A percentile compares a stretch with the other conserved stretches of the same genome.
phyloP scores from a whole-genome alignment of 2,113 vertebrate species.

The Anolis sagrei region DNA sequence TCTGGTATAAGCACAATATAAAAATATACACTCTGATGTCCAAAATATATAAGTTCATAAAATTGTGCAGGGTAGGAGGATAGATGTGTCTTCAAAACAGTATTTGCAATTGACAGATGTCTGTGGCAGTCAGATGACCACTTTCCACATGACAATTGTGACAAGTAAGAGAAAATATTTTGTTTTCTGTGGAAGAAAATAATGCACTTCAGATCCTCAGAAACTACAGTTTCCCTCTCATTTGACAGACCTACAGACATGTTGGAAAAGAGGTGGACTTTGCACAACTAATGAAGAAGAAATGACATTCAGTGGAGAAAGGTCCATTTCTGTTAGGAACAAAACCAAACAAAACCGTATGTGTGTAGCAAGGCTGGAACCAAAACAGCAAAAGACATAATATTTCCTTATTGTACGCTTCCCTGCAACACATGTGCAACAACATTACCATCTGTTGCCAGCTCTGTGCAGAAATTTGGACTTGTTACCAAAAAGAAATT shows the following conservation, averaged over 20 bases:
- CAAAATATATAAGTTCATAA: background rate
- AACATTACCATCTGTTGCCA: background rate
- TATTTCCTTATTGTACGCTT: too few species aligned
- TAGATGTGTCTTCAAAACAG: background rate
- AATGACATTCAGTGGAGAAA: background rate
- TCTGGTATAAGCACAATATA: background rate
- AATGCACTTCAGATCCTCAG: background rate
- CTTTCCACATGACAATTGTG: background rate
- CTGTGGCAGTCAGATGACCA: background rate
- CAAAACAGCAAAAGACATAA: background rate
- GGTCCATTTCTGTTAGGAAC: background rate
- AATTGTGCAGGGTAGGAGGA: background rate
- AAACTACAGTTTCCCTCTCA: background rate
- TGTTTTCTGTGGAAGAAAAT: slow-evolving; percentile 1
- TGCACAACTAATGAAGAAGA: background rate
- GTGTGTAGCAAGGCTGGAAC: background rate
- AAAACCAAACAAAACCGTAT: background rate
- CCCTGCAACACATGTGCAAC: too few species aligned
- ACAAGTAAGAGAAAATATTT: background rate
- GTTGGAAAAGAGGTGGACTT: background rate
- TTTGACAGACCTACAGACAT: background rate
- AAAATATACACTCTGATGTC: background rate
- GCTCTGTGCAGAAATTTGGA: background rate
- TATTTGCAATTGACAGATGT: background rate
- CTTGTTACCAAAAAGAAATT: background rate